These are phyloP conservation scores for Willowsia nigromaculata DNA, from an alignment of 2,888 invertebrate genomes.

Conservation along the genomic window DNA sequence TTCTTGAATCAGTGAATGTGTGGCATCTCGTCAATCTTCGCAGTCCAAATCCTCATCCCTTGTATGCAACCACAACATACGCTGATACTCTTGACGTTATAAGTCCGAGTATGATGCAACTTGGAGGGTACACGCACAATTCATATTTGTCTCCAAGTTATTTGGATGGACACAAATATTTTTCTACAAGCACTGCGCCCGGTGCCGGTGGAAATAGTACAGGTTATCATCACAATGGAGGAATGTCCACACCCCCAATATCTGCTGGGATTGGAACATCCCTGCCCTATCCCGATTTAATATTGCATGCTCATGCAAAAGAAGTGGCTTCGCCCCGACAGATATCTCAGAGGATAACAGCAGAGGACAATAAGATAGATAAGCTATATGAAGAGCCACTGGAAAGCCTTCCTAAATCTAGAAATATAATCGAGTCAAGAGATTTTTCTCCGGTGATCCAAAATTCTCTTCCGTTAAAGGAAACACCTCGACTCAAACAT, in stretches of 20 bases:
- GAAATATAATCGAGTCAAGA: background rate
- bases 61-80: conserved; percentile 19
- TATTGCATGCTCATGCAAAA: conserved; percentile 38
- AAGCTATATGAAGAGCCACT: background rate
- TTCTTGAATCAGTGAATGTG: conserved; percentile 64
- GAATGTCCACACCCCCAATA: background rate
- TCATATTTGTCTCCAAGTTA: conserved; percentile 10
- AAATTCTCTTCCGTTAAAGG: background rate
- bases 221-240: background rate
- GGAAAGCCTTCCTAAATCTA: background rate
- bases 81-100: conserved; percentile 39
- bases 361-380: background rate
- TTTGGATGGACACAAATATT: conserved; percentile 24
- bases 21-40: conserved; percentile 68
- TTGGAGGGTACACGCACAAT: background rate
- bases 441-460: conserved; percentile 23
- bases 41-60: conserved; percentile 11
- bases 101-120: background rate
- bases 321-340: background rate
- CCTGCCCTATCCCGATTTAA: conserved; percentile 61
- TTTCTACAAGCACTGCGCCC: background rate
- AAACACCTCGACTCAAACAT: conserved; percentile 17
- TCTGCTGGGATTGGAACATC: conserved; percentile 36
- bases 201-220: background rate
- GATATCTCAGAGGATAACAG: background rate